These are phyloP conservation scores for Scaptodrosophila lebanonensis DNA, from an alignment of 1,140 invertebrate species.

Conservation along the genomic window DNA sequence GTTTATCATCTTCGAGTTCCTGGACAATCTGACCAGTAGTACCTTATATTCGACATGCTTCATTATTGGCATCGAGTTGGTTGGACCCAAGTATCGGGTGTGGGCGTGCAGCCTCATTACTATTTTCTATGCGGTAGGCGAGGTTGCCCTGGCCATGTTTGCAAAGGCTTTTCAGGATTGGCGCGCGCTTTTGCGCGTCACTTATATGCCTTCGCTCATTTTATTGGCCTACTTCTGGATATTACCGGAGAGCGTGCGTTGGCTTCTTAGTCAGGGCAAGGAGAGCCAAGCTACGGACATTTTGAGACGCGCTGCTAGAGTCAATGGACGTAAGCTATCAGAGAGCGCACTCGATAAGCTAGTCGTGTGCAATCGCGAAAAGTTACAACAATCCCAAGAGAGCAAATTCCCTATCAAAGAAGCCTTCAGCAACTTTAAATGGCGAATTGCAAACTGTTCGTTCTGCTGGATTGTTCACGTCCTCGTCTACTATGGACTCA, in stretches of 20 bases:
- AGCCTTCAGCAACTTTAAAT: conserved; percentile 80
- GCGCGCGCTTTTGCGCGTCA: conserved; percentile 82
- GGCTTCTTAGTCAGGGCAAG: conserved; percentile 85
- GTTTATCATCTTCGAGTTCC: conserved; percentile 82
- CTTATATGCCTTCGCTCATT: conserved; percentile 83
- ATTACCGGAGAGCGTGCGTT: conserved; percentile 83
- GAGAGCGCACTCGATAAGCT: conserved; percentile 79
- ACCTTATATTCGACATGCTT: conserved; percentile 82
- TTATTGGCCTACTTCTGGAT: conserved; percentile 81
- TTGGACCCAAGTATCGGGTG: conserved; percentile 85
- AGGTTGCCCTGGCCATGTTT: conserved; percentile 82
- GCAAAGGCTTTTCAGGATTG: conserved; percentile 85
- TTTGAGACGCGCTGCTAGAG: conserved; percentile 81
- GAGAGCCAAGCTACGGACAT: conserved; percentile 81
- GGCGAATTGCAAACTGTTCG: conserved; percentile 81
- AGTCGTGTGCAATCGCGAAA: conserved; percentile 69
- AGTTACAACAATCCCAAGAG: conserved; percentile 67
- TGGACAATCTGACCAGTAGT: conserved; percentile 81
- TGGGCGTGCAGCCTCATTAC: conserved; percentile 85
- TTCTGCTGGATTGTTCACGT: conserved; percentile 84
- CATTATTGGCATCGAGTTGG: conserved; percentile 85
- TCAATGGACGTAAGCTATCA: conserved; percentile 82
- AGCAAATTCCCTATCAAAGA: conserved; percentile 77
- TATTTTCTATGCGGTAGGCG: conserved; percentile 84
- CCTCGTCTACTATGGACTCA: conserved; percentile 89